phyloP scores from a whole-genome alignment of 2,797 vertebrate species.

The Rhynchonycteris naso region DNA sequence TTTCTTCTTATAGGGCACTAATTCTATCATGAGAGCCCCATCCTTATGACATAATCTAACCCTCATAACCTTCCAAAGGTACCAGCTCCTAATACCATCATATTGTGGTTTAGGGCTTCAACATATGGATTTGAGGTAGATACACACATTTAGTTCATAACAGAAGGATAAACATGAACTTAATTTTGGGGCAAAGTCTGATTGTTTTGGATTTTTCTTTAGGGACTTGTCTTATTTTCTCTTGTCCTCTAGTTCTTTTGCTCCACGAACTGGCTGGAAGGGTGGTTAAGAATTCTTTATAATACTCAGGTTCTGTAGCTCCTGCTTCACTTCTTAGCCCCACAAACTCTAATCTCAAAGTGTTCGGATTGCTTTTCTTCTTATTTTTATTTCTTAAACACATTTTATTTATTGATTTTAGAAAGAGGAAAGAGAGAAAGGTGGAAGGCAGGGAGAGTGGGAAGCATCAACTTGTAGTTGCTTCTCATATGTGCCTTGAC shows the following conservation, averaged over 20 bases:
- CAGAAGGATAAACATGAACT: neutral
- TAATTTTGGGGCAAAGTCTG: slow-evolving; percentile 45
- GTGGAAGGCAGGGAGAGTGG: no score
- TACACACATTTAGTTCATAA: neutral
- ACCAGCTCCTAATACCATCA: neutral
- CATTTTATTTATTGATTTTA: no score
- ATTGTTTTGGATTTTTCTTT: neutral
- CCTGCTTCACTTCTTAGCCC: neutral
- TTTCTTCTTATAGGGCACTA: neutral
- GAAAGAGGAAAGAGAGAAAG: no score
- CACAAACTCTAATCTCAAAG: neutral
- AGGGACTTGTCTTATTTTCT: neutral
- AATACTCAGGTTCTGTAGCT: neutral
- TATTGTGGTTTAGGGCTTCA: neutral
- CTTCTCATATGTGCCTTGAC: no score
- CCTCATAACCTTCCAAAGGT: neutral
- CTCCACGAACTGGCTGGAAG: neutral
- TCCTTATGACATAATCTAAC: neutral
- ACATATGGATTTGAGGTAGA: neutral
- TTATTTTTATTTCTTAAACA: no score
- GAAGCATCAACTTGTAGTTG: no score
- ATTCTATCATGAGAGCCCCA: neutral
- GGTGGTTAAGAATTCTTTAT: neutral
- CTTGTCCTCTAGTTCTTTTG: slow-evolving; percentile 35
- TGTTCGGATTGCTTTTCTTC: neutral